Percentiles rank a stretch among this genome's conserved stretches.
phyloP scores from a whole-genome alignment of 1,140 invertebrate species.

The Drosophila tani region DNA sequence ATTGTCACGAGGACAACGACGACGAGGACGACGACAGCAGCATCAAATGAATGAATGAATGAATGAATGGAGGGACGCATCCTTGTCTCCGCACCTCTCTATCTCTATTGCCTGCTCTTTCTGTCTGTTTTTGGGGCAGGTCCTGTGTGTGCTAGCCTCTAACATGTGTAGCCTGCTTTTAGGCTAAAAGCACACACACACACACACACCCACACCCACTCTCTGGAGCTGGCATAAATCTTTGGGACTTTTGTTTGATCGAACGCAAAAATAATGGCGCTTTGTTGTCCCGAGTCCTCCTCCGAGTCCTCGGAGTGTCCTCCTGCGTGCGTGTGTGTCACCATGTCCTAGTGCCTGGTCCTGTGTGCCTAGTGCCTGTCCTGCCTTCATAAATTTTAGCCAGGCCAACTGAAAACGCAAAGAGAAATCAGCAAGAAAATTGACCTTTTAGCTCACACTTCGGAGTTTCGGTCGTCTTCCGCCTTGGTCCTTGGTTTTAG shows the following conservation, averaged over 20 bases:
- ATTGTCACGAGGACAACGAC: constrained; percentile 60
- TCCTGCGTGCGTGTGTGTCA: constrained; percentile 9
- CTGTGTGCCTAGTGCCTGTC: constrained; percentile 20
- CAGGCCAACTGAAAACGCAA: constrained; percentile 42
- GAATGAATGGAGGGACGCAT: constrained; percentile 62
- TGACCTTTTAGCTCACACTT: constrained; percentile 61
- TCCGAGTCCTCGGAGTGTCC: neutral
- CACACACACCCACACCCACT: constrained; percentile 3
- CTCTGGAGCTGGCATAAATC: constrained; percentile 64
- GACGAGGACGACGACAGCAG: constrained; percentile 52
- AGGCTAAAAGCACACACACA: constrained; percentile 63
- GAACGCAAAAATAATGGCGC: constrained; percentile 80
- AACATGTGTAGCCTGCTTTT: constrained; percentile 74
- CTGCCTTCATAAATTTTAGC: constrained; percentile 60
- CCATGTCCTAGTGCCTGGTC: constrained; percentile 8
- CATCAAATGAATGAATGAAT: constrained; percentile 76
- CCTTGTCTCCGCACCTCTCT: constrained; percentile 24
- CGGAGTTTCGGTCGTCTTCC: neutral
- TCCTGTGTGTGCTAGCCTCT: constrained; percentile 34
- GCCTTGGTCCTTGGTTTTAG: neutral
- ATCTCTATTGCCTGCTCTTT: constrained; percentile 14
- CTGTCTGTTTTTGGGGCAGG: constrained; percentile 17
- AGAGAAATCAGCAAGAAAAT: constrained; percentile 74
- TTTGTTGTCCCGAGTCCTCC: constrained; percentile 50
- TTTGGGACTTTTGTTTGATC: constrained; percentile 78